Conservation (phyloP, 2,113 vertebrate species). For the Mobula hypostoma region DNA sequence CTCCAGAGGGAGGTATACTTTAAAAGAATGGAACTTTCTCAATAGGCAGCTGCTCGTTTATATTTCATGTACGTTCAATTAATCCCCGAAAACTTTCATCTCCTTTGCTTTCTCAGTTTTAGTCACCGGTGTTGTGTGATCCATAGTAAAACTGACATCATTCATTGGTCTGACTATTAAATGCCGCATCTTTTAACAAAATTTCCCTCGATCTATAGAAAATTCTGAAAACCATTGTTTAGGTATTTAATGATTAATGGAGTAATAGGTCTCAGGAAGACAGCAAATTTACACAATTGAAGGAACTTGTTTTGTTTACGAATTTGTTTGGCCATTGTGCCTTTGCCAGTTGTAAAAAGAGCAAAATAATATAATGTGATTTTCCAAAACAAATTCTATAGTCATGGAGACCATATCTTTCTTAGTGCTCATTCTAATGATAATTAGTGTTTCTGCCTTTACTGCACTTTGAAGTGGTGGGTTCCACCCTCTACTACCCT, state of each 20-base stretch:
- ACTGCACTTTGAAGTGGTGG: too few species aligned
- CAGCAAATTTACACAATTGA: too few species aligned
- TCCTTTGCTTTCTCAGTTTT: neutral
- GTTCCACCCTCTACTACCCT: too few species aligned
- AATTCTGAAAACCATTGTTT: neutral
- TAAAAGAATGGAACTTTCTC: neutral
- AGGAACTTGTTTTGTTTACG: too few species aligned
- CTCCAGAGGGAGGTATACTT: neutral
- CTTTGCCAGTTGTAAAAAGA: too few species aligned
- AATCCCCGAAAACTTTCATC: neutral
- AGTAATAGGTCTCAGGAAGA: neutral
- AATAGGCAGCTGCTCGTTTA: neutral
- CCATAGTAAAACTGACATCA: neutral
- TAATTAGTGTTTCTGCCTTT: too few species aligned
- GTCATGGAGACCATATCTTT: too few species aligned
- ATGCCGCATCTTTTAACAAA: neutral
- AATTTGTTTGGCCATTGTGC: too few species aligned
- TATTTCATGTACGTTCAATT: neutral
- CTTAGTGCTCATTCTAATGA: too few species aligned
- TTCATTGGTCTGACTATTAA: neutral
- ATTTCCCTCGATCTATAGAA: neutral
- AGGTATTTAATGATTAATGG: neutral
- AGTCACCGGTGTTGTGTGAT: neutral
- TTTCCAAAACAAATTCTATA: too few species aligned
- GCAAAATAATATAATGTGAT: too few species aligned